Percentiles rank a stretch among this genome's conserved stretches.
Evolutionary conservation across 1,140 invertebrate genomes (phyloP).

Genomic region (Marisa cornuarietis): DNA sequence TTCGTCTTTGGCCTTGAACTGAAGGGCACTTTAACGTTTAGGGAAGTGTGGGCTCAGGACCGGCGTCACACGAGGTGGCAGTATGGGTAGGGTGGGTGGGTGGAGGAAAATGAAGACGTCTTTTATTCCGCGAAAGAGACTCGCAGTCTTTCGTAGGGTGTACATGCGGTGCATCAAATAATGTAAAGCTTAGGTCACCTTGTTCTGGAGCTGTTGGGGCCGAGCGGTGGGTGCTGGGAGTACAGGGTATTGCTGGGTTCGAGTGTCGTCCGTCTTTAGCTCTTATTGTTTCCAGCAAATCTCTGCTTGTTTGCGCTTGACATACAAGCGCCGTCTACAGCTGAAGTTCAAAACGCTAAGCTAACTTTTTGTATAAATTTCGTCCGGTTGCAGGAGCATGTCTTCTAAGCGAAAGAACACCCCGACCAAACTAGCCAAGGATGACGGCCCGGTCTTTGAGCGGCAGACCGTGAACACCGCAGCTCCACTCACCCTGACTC

Average conservation of each 20-base stretch:
- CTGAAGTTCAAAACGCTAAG: background rate
- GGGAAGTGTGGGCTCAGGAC: background rate
- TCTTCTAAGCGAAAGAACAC: conserved; percentile 93
- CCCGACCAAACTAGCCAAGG: conserved; percentile 88
- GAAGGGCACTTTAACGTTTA: background rate
- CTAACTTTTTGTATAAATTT: conserved; percentile 15
- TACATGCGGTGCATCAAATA: too few species aligned
- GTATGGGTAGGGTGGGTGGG: background rate
- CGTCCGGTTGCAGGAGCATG: conserved; percentile 77
- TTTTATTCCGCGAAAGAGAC: too few species aligned
- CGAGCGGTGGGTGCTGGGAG: too few species aligned
- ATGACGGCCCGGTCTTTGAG: conserved; percentile 63
- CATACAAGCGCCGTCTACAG: background rate
- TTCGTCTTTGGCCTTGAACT: background rate
- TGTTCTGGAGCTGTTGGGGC: too few species aligned
- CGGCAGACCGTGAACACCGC: conserved; percentile 4
- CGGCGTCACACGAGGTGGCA: too few species aligned
- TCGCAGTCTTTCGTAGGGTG: too few species aligned
- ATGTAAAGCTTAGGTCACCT: too few species aligned
- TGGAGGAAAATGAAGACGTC: background rate
- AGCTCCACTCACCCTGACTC: conserved; percentile 16
- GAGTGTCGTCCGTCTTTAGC: too few species aligned
- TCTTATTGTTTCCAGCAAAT: background rate
- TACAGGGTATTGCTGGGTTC: too few species aligned
- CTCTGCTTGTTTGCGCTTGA: background rate